phyloP scores from a whole-genome alignment of 2,797 vertebrate species.

The Hephaestus fuliginosus region DNA sequence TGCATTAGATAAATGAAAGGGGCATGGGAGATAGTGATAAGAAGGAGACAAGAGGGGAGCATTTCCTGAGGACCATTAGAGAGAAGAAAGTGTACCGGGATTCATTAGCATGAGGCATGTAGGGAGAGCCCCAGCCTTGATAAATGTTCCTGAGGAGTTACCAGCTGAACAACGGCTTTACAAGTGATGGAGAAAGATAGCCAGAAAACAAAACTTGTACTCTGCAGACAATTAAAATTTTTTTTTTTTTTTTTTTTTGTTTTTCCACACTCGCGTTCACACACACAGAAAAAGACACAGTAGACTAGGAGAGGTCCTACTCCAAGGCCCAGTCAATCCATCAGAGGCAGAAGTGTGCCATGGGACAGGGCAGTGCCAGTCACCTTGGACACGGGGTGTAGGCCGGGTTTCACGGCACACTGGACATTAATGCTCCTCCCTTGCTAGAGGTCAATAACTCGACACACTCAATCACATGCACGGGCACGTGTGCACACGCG shows the following conservation, averaged over 20 bases:
- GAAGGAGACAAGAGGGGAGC: slow-evolving; percentile 66
- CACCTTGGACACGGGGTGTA: slow-evolving; percentile 81
- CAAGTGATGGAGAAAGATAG: slow-evolving; percentile 59
- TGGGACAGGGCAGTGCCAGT: slow-evolving; percentile 77
- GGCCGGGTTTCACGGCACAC: slow-evolving; percentile 79
- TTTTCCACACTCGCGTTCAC: slow-evolving; percentile 6
- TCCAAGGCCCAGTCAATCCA: slow-evolving; percentile 77
- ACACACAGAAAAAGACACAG: slow-evolving; percentile 7
- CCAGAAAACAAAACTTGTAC: slow-evolving; percentile 37
- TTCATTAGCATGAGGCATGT: slow-evolving; percentile 74
- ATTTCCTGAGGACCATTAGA: slow-evolving; percentile 75
- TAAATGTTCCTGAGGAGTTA: slow-evolving; percentile 66
- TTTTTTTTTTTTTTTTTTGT: not conserved
- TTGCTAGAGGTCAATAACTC: slow-evolving; percentile 79
- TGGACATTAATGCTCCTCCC: slow-evolving; percentile 80
- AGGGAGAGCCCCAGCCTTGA: slow-evolving; percentile 59
- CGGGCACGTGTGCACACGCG: slow-evolving; percentile 8
- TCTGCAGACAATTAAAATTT: slow-evolving; percentile 55
- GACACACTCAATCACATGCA: slow-evolving; percentile 68
- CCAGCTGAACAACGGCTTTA: slow-evolving; percentile 54
- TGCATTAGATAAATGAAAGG: slow-evolving; percentile 72
- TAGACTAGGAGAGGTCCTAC: slow-evolving; percentile 43
- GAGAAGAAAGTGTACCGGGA: slow-evolving; percentile 60
- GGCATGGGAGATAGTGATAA: slow-evolving; percentile 73
- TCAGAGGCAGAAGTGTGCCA: slow-evolving; percentile 74